Evolutionary conservation across 1,140 invertebrate genomes (phyloP).

Genomic region (Ostrea denselamellosa): DNA sequence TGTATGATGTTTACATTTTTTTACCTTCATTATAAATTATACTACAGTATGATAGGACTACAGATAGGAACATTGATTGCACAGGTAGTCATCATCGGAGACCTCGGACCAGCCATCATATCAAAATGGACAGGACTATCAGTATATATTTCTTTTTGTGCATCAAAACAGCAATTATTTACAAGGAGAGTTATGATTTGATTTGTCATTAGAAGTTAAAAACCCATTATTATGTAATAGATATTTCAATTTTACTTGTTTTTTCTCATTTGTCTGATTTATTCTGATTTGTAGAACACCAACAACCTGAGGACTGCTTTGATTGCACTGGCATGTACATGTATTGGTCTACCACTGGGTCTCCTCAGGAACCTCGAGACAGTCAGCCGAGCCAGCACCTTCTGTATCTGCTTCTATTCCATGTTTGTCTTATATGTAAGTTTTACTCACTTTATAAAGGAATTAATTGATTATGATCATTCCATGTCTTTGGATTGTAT

Average conservation of each 20-base stretch:
- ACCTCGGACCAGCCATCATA: slow-evolving; percentile 94
- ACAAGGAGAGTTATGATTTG: too few relatives aligned
- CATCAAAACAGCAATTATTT: too few relatives aligned
- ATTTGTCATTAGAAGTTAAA: too few relatives aligned
- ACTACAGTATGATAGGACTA: slow-evolving; percentile 93
- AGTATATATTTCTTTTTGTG: slow-evolving; percentile 65
- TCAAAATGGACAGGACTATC: slow-evolving; percentile 87
- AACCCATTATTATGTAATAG: too few relatives aligned
- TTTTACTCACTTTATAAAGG: slow-evolving; percentile 9
- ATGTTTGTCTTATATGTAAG: slow-evolving; percentile 92
- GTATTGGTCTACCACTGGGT: slow-evolving; percentile 93
- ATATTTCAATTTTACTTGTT: background rate
- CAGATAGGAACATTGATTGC: slow-evolving; percentile 96
- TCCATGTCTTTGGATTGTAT: background rate
- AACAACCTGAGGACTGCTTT: slow-evolving; percentile 84
- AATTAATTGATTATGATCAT: too few relatives aligned
- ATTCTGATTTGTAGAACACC: slow-evolving; percentile 81
- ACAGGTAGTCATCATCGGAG: slow-evolving; percentile 98
- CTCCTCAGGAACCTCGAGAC: slow-evolving; percentile 94
- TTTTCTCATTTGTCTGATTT: background rate
- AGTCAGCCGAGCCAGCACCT: slow-evolving; percentile 90
- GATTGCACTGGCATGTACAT: slow-evolving; percentile 85
- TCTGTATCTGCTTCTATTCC: slow-evolving; percentile 94
- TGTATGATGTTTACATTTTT: too few relatives aligned
- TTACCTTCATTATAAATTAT: too few relatives aligned